Percentiles rank a stretch among this genome's conserved stretches.
Evolutionary conservation across 2,113 vertebrate species (phyloP).

Genomic region (Hipposideros armiger): DNA sequence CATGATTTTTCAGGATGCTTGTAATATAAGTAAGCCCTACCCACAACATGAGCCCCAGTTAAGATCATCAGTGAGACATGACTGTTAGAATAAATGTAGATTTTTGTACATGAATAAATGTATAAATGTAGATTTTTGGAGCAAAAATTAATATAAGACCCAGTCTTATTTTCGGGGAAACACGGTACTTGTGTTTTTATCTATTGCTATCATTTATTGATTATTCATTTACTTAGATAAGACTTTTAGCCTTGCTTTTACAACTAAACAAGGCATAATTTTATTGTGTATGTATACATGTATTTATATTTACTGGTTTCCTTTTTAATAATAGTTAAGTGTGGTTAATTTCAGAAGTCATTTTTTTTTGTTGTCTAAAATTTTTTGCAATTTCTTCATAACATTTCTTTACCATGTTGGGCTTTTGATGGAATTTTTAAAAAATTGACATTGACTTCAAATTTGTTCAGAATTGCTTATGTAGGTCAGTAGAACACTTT

Average conservation of each 20-base stretch:
- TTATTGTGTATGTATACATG: not conserved
- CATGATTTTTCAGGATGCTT: too few species aligned
- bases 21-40: too few species aligned
- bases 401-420: not conserved
- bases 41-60: too few species aligned
- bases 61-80: too few species aligned
- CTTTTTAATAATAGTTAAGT: slow-evolving; percentile 16
- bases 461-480: not conserved
- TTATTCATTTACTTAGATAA: not conserved
- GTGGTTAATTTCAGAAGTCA: not conserved
- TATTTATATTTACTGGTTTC: not conserved
- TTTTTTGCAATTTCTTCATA: slow-evolving; percentile 21
- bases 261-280: not conserved
- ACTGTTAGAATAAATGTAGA: too few species aligned
- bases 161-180: too few species aligned
- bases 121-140: too few species aligned
- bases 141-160: too few species aligned
- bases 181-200: not conserved
- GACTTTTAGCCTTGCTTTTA: not conserved
- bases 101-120: too few species aligned
- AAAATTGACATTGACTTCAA: not conserved
- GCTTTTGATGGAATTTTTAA: not conserved
- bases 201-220: not conserved
- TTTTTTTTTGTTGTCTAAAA: not conserved
- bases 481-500: not conserved